phyloP scores from a whole-genome alignment of 2,888 invertebrate species.

The Galeruca laticollis region DNA sequence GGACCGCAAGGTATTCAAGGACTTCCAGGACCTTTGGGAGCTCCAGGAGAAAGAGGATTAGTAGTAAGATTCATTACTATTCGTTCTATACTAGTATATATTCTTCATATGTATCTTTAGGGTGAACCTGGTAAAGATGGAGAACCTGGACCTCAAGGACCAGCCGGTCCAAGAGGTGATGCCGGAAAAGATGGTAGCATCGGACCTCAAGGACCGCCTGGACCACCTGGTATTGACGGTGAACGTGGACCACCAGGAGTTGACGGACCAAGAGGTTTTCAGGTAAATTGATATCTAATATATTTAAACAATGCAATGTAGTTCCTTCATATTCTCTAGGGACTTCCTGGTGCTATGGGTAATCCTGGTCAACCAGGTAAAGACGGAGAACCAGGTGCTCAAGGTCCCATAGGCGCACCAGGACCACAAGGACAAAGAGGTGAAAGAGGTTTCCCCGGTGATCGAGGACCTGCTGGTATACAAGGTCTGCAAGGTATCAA shows the following conservation, averaged over 20 bases:
- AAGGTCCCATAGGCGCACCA: slow-evolving; percentile 72
- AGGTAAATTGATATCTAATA: slow-evolving; percentile 67
- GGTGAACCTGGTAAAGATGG: slow-evolving; percentile 87
- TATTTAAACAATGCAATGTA: background rate
- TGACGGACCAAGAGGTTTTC: slow-evolving; percentile 84
- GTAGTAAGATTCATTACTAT: slow-evolving; percentile 68
- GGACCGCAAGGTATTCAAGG: slow-evolving; percentile 86
- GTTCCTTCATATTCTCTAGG: slow-evolving; percentile 50
- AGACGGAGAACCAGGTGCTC: slow-evolving; percentile 81
- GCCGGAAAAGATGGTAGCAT: slow-evolving; percentile 82
- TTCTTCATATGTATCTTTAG: slow-evolving; percentile 61
- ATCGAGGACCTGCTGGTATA: slow-evolving; percentile 77
- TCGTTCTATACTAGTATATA: slow-evolving; percentile 23
- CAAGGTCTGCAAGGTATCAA: slow-evolving; percentile 76
- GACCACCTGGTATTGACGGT: slow-evolving; percentile 78
- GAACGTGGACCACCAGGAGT: slow-evolving; percentile 83
- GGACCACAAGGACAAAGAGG: slow-evolving; percentile 72
- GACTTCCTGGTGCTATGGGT: slow-evolving; percentile 79
- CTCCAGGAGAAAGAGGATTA: slow-evolving; percentile 82
- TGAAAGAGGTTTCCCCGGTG: slow-evolving; percentile 80
- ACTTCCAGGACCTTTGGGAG: slow-evolving; percentile 81
- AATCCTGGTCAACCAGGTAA: slow-evolving; percentile 82
- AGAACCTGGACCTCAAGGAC: slow-evolving; percentile 80
- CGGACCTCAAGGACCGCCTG: slow-evolving; percentile 81
- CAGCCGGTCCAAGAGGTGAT: slow-evolving; percentile 83